phyloP scores from a whole-genome alignment of 2,888 invertebrate species.

The Tenthredo notha region DNA sequence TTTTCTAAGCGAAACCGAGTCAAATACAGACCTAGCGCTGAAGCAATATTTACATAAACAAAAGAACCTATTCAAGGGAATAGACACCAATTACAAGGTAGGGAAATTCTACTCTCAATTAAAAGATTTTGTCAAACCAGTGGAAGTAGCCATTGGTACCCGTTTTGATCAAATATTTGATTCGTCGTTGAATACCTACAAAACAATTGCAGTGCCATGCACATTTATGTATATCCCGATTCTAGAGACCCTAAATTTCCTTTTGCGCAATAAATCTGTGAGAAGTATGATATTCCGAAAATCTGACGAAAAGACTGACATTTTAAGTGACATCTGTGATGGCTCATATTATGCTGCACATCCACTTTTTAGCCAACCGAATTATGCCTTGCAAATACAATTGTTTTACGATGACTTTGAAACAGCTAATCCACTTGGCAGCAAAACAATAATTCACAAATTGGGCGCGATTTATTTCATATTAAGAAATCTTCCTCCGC shows the following conservation, averaged over 20 bases:
- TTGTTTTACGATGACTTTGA: constrained; percentile 61
- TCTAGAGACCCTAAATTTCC: constrained; percentile 51
- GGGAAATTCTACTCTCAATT: constrained; percentile 12
- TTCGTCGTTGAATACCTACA: constrained; percentile 42
- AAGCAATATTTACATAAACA: constrained; percentile 27
- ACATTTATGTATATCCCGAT: constrained; percentile 56
- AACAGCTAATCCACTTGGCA: constrained; percentile 56
- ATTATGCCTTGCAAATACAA: constrained; percentile 55
- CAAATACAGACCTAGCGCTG: neutral
- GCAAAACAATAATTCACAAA: constrained; percentile 57
- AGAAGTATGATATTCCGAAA: neutral
- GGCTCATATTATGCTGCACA: constrained; percentile 56
- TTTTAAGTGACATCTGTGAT: constrained; percentile 53
- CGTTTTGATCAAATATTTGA: constrained; percentile 55
- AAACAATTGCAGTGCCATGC: constrained; percentile 47
- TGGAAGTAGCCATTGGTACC: constrained; percentile 54
- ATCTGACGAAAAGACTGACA: neutral
- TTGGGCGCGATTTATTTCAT: constrained; percentile 59
- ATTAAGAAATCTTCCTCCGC: constrained; percentile 57
- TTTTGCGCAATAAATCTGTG: constrained; percentile 37
- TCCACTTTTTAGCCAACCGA: constrained; percentile 54
- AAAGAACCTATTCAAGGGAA: constrained; percentile 38
- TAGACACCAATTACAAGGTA: constrained; percentile 30
- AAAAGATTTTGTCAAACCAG: constrained; percentile 52
- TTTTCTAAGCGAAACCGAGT: neutral